Evolutionary conservation across 2,113 vertebrate genomes (phyloP).

Genomic region (Trinectes maculatus): DNA sequence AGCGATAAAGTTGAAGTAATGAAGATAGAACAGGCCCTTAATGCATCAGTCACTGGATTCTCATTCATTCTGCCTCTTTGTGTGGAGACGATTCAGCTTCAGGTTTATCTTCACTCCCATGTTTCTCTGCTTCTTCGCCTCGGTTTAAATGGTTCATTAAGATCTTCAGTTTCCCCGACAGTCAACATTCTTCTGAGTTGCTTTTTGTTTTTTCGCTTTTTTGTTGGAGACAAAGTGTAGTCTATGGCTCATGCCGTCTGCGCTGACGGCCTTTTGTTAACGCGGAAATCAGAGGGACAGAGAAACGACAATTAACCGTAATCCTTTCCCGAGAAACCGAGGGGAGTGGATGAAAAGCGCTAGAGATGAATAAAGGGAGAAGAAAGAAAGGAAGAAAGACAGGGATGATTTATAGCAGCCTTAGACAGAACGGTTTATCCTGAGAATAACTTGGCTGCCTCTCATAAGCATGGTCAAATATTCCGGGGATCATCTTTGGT

Average conservation of each 20-base stretch:
- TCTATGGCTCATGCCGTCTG: constrained; percentile 22
- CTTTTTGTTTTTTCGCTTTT: constrained; percentile 32
- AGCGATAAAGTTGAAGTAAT: constrained; percentile 32
- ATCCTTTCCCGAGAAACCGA: constrained; percentile 33
- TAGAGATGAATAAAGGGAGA: constrained; percentile 22
- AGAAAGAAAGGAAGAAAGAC: constrained; percentile 16
- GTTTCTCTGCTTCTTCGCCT: constrained; percentile 38
- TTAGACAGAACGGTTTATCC: constrained; percentile 61
- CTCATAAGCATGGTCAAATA: constrained; percentile 28
- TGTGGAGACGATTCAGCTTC: constrained; percentile 27
- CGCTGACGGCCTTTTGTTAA: constrained; percentile 23
- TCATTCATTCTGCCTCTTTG: constrained; percentile 56
- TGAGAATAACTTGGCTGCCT: constrained; percentile 47
- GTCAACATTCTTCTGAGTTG: constrained; percentile 51
- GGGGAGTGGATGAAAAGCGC: constrained; percentile 32
- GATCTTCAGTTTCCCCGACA: constrained; percentile 47
- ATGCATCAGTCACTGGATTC: constrained; percentile 48
- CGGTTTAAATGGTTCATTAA: constrained; percentile 60
- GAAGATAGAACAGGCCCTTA: constrained; percentile 30
- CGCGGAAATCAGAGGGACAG: constrained; percentile 29
- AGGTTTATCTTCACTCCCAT: constrained; percentile 42
- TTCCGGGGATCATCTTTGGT: constrained; percentile 38
- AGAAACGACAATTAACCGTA: constrained; percentile 43
- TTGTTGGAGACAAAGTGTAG: constrained; percentile 50
- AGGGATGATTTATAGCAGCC: constrained; percentile 39